Conservation (phyloP, 2,888 invertebrate genomes). For the Stramonita haemastoma region DNA sequence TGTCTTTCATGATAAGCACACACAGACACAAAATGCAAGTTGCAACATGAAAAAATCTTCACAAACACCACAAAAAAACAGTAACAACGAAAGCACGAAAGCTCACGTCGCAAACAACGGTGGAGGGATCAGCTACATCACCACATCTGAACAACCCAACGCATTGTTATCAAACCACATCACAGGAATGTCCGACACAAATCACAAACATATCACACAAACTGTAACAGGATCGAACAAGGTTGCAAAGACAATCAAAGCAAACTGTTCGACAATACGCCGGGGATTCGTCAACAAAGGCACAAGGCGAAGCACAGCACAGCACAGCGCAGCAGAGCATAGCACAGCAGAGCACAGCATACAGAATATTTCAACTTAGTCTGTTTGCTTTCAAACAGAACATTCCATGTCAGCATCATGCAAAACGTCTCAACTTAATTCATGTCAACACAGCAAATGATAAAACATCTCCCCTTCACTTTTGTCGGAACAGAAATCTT, state of each 20-base stretch:
- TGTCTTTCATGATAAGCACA: too few relatives aligned
- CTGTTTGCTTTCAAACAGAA: too few relatives aligned
- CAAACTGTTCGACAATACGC: neutral
- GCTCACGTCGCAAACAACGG: neutral
- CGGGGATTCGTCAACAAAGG: neutral
- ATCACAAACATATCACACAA: neutral
- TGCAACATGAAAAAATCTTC: too few relatives aligned
- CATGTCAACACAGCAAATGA: too few relatives aligned
- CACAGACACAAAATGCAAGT: neutral
- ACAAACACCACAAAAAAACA: neutral
- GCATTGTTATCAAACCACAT: neutral
- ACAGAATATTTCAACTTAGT: neutral
- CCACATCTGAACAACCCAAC: too few relatives aligned
- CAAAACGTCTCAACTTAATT: too few relatives aligned
- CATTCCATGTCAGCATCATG: too few relatives aligned
- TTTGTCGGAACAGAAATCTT: too few relatives aligned
- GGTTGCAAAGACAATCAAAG: too few relatives aligned
- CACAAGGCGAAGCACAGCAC: neutral
- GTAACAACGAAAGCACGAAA: neutral
- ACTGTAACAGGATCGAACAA: neutral
- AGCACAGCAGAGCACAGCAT: too few relatives aligned
- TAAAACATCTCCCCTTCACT: too few relatives aligned
- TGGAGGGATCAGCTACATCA: neutral
- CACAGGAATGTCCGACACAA: neutral
- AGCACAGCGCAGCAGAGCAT: too few relatives aligned